Conservation (phyloP, 2,888 invertebrate genomes). For the Nasonovia ribisnigri region DNA sequence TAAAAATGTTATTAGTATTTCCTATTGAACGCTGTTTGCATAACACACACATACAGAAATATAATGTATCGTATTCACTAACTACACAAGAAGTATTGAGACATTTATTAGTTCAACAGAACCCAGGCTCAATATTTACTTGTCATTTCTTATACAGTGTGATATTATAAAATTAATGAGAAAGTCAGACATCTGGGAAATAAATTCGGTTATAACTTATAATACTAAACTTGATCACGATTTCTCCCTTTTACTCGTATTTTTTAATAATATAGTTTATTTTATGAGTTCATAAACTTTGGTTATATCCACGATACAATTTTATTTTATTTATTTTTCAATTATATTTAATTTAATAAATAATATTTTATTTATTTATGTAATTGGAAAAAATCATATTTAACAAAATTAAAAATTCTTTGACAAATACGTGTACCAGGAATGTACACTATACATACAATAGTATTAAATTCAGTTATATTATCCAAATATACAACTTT, state of each 20-base stretch:
- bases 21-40: neutral
- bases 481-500: neutral
- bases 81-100: neutral
- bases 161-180: conserved; percentile 8
- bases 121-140: neutral
- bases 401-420: neutral
- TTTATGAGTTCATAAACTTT: neutral
- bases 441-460: neutral
- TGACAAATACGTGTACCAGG: neutral
- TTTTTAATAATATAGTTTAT: neutral
- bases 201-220: neutral
- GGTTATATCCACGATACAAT: neutral
- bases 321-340: neutral
- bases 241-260: neutral
- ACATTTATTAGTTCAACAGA: conserved; percentile 1
- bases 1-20: neutral
- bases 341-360: neutral
- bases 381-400: neutral
- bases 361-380: neutral
- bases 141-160: conserved; percentile 4
- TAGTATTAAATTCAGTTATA: neutral
- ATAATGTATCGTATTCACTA: conserved; percentile 4
- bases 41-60: neutral
- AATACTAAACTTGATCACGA: conserved; percentile 3
- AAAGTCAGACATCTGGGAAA: neutral